phyloP scores from a whole-genome alignment of 2,797 vertebrate species.

The Gymnothorax javanicus region DNA sequence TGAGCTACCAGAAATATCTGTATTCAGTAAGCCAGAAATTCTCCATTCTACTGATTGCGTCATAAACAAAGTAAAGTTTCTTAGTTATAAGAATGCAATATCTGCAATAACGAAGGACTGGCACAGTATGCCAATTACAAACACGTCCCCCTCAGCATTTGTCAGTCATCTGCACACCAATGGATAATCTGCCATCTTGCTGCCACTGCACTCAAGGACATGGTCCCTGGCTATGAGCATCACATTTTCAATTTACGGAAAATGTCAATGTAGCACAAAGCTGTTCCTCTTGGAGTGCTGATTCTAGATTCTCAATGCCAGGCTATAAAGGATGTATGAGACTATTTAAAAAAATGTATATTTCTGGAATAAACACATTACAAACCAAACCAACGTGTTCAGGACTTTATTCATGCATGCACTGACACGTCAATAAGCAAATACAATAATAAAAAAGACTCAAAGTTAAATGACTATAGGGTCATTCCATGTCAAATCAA shows the following conservation, averaged over 20 bases:
- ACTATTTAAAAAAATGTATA: background rate
- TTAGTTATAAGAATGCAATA: background rate
- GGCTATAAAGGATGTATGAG: background rate
- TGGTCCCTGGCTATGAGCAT: background rate
- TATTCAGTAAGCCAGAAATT: background rate
- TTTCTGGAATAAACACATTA: slow-evolving; percentile 13
- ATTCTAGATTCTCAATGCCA: background rate
- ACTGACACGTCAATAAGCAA: slow-evolving; percentile 3
- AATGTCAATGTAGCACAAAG: background rate
- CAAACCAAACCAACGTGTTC: background rate
- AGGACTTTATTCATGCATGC: slow-evolving; percentile 2
- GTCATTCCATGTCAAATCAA: no score
- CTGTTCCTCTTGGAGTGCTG: background rate
- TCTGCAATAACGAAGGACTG: background rate
- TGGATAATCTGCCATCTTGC: background rate
- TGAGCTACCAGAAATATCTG: background rate
- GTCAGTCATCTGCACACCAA: background rate
- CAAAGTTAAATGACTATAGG: no score
- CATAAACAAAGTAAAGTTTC: background rate
- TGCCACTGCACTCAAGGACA: background rate
- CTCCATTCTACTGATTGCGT: background rate
- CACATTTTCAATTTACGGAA: background rate
- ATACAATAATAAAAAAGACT: background rate
- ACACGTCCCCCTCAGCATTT: background rate
- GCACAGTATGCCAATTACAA: background rate